phyloP scores from a whole-genome alignment of 2,888 invertebrate species.

The Andrena hattorfiana region DNA sequence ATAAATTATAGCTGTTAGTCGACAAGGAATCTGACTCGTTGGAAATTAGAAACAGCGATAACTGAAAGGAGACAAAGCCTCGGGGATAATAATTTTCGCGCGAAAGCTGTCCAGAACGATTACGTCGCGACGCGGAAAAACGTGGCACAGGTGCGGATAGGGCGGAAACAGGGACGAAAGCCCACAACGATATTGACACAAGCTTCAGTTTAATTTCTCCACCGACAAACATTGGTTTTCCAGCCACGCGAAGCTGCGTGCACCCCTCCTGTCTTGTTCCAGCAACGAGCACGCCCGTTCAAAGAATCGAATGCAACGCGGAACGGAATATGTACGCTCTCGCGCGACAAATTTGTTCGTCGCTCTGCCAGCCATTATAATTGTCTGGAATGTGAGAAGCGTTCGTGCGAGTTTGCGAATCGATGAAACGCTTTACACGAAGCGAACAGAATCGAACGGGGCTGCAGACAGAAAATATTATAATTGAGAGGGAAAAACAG shows the following conservation, averaged over 20 bases:
- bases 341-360: constrained; percentile 54
- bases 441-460: background rate
- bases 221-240: constrained; percentile 81
- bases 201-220: constrained; percentile 83
- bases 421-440: constrained; percentile 3
- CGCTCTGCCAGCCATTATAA: constrained; percentile 38
- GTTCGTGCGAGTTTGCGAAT: constrained; percentile 18
- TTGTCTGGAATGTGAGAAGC: constrained; percentile 11
- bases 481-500: background rate
- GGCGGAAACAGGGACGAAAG: constrained; percentile 76
- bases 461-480: background rate
- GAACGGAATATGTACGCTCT: constrained; percentile 43
- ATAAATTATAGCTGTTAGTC: background rate
- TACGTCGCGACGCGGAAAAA: constrained; percentile 67
- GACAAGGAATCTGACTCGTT: background rate
- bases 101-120: constrained; percentile 42
- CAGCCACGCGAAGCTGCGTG: constrained; percentile 70
- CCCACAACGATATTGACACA: constrained; percentile 82
- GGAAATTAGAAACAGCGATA: constrained; percentile 1
- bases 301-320: constrained; percentile 42
- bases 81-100: constrained; percentile 33
- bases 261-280: constrained; percentile 41
- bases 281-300: constrained; percentile 35
- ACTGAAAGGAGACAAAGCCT: background rate
- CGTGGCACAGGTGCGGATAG: constrained; percentile 72